A percentile compares a stretch with the other conserved stretches of the same genome.
Conservation (phyloP, 1,140 invertebrate genomes). For the Hormaphis cornu region DNA sequence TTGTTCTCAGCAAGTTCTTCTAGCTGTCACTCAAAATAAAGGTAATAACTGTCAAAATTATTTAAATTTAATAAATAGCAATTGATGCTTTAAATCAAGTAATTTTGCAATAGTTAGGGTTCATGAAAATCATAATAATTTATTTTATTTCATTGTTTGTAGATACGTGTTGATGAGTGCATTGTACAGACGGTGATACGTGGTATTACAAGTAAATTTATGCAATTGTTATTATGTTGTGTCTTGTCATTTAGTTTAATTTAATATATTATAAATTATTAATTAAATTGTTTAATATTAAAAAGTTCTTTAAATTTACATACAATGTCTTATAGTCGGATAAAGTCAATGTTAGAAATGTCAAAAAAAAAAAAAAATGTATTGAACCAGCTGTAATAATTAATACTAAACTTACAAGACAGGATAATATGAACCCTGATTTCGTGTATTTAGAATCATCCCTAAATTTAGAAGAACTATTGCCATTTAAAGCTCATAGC, state of each 20-base stretch:
- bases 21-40: neutral
- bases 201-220: neutral
- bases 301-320: too few relatives aligned
- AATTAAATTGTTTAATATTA: too few relatives aligned
- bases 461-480: neutral
- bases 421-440: neutral
- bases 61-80: neutral
- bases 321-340: neutral
- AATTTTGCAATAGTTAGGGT: neutral
- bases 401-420: neutral
- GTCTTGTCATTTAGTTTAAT: too few relatives aligned
- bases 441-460: conserved; percentile 3
- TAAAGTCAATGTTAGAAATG: neutral
- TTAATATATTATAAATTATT: too few relatives aligned
- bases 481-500: neutral
- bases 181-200: neutral
- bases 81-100: neutral
- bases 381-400: neutral
- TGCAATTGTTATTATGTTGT: neutral
- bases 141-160: neutral
- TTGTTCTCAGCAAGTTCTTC: neutral
- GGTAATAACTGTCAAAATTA: neutral
- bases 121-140: neutral
- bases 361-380: neutral
- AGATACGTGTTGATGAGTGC: neutral